These are phyloP conservation scores for Drosophila sp. DNA, from an alignment of 1,140 invertebrate species.

Conservation along the genomic window DNA sequence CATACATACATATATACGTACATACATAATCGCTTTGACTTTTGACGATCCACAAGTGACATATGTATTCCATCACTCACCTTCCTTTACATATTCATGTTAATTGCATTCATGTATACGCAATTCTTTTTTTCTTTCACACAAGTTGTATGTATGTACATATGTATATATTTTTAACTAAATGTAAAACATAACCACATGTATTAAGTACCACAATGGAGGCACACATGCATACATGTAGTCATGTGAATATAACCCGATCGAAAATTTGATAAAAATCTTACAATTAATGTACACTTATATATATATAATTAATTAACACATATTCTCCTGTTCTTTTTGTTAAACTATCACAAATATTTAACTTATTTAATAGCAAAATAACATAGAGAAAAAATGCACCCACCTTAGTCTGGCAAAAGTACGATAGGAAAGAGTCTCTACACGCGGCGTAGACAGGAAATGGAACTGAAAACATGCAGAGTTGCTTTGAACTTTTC, in stretches of 20 bases:
- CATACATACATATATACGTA: conserved; percentile 29
- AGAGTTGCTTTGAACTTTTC: conserved; percentile 19
- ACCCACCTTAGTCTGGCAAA: conserved; percentile 48
- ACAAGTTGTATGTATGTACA: conserved; percentile 11
- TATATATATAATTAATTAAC: not conserved
- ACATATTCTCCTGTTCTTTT: not conserved
- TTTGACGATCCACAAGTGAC: conserved; percentile 47
- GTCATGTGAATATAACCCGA: conserved; percentile 2
- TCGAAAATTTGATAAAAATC: not conserved
- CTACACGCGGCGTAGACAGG: conserved; percentile 28
- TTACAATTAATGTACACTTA: not conserved
- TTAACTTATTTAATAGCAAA: conserved; percentile 1
- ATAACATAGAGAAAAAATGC: conserved; percentile 7
- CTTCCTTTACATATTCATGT: conserved; percentile 21
- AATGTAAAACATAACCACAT: conserved; percentile 11
- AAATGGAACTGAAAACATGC: conserved; percentile 6
- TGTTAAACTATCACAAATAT: not conserved
- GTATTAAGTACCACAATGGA: not conserved
- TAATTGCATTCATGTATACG: not conserved
- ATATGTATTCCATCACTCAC: conserved; percentile 40
- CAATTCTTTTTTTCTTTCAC: not conserved
- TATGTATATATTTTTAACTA: conserved; percentile 7
- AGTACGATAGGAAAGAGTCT: conserved; percentile 45
- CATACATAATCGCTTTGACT: conserved; percentile 21
- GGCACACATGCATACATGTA: not conserved